A percentile compares a stretch with the other conserved stretches of the same genome.
Conservation (phyloP, 1,140 invertebrate species). For the Apis florea region DNA sequence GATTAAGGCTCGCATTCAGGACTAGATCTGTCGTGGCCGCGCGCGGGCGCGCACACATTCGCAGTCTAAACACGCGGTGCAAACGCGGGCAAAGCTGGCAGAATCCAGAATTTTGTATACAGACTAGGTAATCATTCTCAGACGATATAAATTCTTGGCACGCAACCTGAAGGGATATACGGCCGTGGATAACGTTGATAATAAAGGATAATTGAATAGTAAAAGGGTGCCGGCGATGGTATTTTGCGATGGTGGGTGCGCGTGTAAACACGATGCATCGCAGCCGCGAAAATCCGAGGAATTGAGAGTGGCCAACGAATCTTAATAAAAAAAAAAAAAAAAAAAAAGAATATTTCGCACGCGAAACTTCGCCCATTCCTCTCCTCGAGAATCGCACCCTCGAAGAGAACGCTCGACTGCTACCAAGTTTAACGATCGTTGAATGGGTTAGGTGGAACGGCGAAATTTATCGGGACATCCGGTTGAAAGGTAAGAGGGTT, state of each 20-base stretch:
- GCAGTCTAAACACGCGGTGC: conserved; percentile 49
- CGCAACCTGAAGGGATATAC: conserved; percentile 9
- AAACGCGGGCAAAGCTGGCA: conserved; percentile 42
- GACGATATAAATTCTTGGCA: conserved; percentile 48
- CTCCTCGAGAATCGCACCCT: background rate
- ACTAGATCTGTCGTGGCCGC: background rate
- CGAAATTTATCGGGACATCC: conserved; percentile 3
- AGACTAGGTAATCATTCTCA: conserved; percentile 39
- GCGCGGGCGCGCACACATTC: background rate
- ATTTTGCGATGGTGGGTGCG: background rate
- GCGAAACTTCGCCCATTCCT: background rate
- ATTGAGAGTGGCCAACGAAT: background rate
- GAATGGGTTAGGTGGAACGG: background rate
- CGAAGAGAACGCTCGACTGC: background rate
- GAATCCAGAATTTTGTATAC: conserved; percentile 53
- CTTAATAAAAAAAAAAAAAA: background rate
- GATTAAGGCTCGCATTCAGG: conserved; percentile 53
- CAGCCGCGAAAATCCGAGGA: background rate
- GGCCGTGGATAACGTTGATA: conserved; percentile 28
- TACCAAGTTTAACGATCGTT: conserved; percentile 1
- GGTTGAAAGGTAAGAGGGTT: background rate
- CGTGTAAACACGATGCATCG: background rate
- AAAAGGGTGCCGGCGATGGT: background rate
- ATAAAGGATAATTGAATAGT: conserved; percentile 51
- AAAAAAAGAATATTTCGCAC: background rate